Base-by-base conservation (phyloP, 1,140 invertebrate species). In the Hylaeus anthracinus region DNA sequence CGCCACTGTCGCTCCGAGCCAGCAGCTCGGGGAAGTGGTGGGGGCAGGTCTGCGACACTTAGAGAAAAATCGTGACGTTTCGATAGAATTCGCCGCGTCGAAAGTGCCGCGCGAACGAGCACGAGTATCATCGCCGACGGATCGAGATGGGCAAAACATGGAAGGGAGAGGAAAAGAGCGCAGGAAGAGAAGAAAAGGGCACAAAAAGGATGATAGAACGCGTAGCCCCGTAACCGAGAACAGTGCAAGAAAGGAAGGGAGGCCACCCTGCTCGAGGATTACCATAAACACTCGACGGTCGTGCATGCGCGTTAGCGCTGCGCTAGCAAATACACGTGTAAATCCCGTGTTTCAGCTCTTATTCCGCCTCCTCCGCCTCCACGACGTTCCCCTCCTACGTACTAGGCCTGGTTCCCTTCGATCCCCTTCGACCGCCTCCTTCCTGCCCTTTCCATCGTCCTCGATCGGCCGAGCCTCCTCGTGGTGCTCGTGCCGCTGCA, bases 281-380 rank as follows among this genome's bases (percentile, higher is more conserved):
- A 91, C 86, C 90, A 91, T 91, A 91, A 91, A 91, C 88, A 89
- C 85, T 88, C 86, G 53, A 53, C 64, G 75, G 66, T 85, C 82
- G 84, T 90, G 88, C 86, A 88, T 90, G 80, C 81, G 65, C 81
- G 84, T 84, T 88, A 82, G 78, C 15, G 58, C 84, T 41, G 41
- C 85, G 77, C 87, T 83, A 91, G 86, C 89, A 86, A 84, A 78
- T 91, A 92, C 91, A 91, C 87, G 86, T 91, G 91, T 92, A 92
- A 92, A 90, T 91, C 86, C 77, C 71, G 65, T 79, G 80, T 86
- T 91, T 91, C 84, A 88, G 82, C 81, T 89, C 89, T 90, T 90
- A 90, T 89, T 89, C 84, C 83, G 66, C 78, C 84, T 83, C 66
- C 75, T 61, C 67, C 72, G 60, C 64, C 79, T 43, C 55, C 63